A percentile compares a stretch with the other conserved stretches of the same genome.
Evolutionary conservation across 1,140 invertebrate genomes (phyloP).

Genomic region (Chrysopa pallens): DNA sequence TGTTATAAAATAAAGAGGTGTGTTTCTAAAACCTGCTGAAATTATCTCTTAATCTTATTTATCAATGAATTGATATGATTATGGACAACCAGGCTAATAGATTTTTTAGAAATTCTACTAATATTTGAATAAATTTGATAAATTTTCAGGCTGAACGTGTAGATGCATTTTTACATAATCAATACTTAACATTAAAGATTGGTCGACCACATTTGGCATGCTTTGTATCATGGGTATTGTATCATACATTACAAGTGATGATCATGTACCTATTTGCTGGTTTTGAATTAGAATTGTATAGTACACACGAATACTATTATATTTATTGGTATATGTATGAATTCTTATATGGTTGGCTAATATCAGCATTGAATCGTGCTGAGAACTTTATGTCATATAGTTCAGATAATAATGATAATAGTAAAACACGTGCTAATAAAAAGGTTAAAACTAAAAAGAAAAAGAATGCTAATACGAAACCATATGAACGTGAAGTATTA

Average conservation of each 20-base stretch:
- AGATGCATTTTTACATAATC: slow-evolving; percentile 62
- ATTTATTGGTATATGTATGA: slow-evolving; percentile 93
- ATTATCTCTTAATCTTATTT: slow-evolving; percentile 3
- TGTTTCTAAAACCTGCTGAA: slow-evolving; percentile 2
- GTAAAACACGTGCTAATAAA: slow-evolving; percentile 31
- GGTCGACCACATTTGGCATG: slow-evolving; percentile 62
- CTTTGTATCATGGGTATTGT: slow-evolving; percentile 90
- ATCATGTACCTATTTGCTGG: slow-evolving; percentile 86
- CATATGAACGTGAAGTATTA: slow-evolving; percentile 65
- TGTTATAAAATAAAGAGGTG: slow-evolving; percentile 3
- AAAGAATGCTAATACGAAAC: slow-evolving; percentile 55
- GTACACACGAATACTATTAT: slow-evolving; percentile 91
- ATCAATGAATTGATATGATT: not conserved
- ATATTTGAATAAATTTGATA: slow-evolving; percentile 9
- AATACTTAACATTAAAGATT: slow-evolving; percentile 46
- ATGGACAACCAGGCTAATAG: not conserved
- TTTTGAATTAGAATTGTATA: slow-evolving; percentile 90
- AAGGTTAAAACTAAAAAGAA: slow-evolving; percentile 47
- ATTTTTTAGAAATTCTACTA: not conserved
- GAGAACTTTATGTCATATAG: slow-evolving; percentile 67
- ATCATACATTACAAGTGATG: slow-evolving; percentile 92
- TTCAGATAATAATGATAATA: slow-evolving; percentile 27
- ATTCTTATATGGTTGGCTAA: slow-evolving; percentile 84
- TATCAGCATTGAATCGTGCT: slow-evolving; percentile 76
- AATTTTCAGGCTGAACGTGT: slow-evolving; percentile 73